Percentiles rank a stretch among this genome's conserved stretches.
Evolutionary conservation across 2,113 vertebrate genomes (phyloP).

Genomic region (Sakesphorus luctuosus): DNA sequence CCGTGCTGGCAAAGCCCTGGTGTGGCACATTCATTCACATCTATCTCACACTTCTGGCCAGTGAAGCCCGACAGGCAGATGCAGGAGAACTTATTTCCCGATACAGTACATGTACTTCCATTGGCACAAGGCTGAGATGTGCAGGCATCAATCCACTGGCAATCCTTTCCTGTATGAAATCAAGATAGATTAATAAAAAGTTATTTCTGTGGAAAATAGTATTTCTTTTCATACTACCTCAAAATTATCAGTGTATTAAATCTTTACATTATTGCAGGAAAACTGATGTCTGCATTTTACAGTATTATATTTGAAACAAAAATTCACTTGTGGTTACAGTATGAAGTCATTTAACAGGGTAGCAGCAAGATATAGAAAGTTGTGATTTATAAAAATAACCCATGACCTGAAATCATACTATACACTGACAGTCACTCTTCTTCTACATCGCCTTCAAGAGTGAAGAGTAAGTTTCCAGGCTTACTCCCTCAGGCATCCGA

Average conservation of each 20-base stretch:
- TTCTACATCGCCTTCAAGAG: background rate
- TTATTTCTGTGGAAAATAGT: background rate
- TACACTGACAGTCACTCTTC: background rate
- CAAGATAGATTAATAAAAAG: background rate
- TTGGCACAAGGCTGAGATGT: conserved; percentile 88
- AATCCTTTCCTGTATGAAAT: conserved; percentile 77
- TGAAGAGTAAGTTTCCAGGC: background rate
- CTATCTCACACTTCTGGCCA: conserved; percentile 84
- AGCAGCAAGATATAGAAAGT: background rate
- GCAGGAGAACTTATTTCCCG: conserved; percentile 84
- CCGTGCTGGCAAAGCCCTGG: conserved; percentile 80
- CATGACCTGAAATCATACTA: background rate
- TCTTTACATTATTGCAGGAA: background rate
- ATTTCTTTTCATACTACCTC: background rate
- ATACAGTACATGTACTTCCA: conserved; percentile 81
- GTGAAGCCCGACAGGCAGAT: conserved; percentile 82
- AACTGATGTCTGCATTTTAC: background rate
- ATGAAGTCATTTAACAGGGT: background rate
- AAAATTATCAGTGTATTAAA: background rate
- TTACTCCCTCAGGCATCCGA: background rate
- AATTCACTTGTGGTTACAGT: background rate
- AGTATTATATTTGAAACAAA: background rate
- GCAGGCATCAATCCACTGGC: conserved; percentile 88
- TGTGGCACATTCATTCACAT: conserved; percentile 85
- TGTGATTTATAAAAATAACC: background rate